Conservation (phyloP, 1,140 invertebrate genomes). For the Eufriesea mexicana region DNA sequence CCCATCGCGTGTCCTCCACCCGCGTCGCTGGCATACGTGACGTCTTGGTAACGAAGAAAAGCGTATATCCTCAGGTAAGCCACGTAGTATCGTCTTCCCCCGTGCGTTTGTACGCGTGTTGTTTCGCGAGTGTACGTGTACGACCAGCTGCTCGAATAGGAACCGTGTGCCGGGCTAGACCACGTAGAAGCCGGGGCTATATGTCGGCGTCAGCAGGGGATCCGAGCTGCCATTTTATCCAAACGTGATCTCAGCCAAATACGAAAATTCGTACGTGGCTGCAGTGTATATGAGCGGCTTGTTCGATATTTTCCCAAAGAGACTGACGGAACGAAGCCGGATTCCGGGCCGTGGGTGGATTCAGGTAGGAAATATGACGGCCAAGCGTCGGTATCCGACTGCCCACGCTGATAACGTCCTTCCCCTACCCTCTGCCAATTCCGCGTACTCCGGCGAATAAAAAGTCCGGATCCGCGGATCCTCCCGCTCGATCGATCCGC, state of each 20-base stretch:
- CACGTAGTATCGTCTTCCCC: slow-evolving; percentile 9
- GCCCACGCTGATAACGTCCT: slow-evolving; percentile 47
- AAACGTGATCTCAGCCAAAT: slow-evolving; percentile 79
- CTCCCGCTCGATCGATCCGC: slow-evolving; percentile 34
- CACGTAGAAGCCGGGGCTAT: slow-evolving; percentile 35
- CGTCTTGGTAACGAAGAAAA: slow-evolving; percentile 63
- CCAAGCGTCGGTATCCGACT: slow-evolving; percentile 35
- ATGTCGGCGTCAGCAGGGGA: slow-evolving; percentile 66
- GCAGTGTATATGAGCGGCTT: slow-evolving; percentile 60
- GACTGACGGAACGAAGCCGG: slow-evolving; percentile 14
- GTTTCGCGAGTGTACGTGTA: slow-evolving; percentile 13
- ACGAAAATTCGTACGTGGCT: slow-evolving; percentile 78
- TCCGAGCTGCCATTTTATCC: slow-evolving; percentile 77
- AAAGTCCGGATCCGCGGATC: slow-evolving; percentile 4
- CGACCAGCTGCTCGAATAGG: slow-evolving; percentile 36
- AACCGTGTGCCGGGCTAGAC: slow-evolving; percentile 21
- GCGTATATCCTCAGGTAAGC: slow-evolving; percentile 58
- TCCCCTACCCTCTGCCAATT: neutral
- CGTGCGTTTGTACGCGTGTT: neutral
- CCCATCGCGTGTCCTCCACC: neutral
- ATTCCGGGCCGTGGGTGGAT: slow-evolving; percentile 46
- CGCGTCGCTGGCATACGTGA: slow-evolving; percentile 62
- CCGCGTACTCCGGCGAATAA: slow-evolving; percentile 30
- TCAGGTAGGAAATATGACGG: slow-evolving; percentile 59
- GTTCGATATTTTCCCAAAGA: slow-evolving; percentile 44